Evolutionary conservation across 1,140 invertebrate genomes (phyloP), one percentile per base, ranked within the genome.

Genomic region (Arion vulgaris): DNA sequence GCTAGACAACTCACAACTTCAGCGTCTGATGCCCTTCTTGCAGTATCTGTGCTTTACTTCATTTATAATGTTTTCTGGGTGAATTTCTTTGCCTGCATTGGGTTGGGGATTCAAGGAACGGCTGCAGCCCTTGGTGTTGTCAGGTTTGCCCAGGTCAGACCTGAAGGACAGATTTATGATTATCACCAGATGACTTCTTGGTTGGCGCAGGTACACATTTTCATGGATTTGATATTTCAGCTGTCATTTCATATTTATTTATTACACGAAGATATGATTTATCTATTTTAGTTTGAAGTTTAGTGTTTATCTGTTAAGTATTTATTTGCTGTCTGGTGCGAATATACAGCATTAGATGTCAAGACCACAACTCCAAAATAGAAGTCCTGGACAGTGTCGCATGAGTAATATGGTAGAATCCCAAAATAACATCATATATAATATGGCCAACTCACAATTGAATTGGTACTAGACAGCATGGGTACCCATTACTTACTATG

Each of bases 71-170:
- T 84, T 32, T 82, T 82, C n/a, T 66, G 69, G 66, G 36, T 77
- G 0, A 80, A 83, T 45, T 39, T 83, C 13, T 75, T 86, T 72
- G 83, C 87, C 34, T 80, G 81, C 2, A 1, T 86, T 62, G 87
- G 85, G 0, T 41, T 89, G 17, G 71, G 77, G 26, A 82, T 88
- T 13, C 87, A 87, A 62, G 86, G 85, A 32, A 62, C 76, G n/a
- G 88, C 88, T 23, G 88, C 88, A 5, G 80, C 84, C 1, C 11
- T 86, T 41, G 88, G 88, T 23, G 83, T 88, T 7, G 57, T 86
- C 34, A 76, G 84, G 41, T 89, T 88, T 84, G 83, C 83, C 15
- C 76, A 85, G 83, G 39, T 81, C 0, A 41, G 84, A 23, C 81
- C 83, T 34, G 80, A 81, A 28, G 76, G 78, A 0, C 28, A 83